Conservation (phyloP, 1,140 invertebrate species). For the Drosophila setifemur region DNA sequence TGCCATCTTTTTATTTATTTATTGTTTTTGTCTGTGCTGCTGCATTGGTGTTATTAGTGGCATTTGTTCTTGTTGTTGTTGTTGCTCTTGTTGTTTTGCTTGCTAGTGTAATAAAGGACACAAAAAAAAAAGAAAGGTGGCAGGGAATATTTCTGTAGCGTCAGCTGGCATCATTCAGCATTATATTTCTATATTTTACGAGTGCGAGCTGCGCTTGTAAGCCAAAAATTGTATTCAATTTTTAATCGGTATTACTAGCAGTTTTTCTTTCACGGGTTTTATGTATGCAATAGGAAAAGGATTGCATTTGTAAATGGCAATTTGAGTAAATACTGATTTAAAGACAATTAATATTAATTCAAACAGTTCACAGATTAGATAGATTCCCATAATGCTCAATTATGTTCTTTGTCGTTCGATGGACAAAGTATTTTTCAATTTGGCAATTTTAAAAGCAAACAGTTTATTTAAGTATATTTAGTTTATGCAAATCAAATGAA, state of each 20-base stretch:
- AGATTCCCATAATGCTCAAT: too few species aligned
- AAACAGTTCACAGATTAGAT: too few species aligned
- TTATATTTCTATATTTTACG: constrained; percentile 61
- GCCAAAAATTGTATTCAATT: constrained; percentile 38
- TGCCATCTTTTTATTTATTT: constrained; percentile 79
- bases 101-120: constrained; percentile 67
- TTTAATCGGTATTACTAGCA: constrained; percentile 5
- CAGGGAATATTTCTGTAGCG: constrained; percentile 36
- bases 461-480: constrained; percentile 23
- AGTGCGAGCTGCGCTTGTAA: constrained; percentile 11
- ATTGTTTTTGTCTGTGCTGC: constrained; percentile 78
- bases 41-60: constrained; percentile 77
- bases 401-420: background rate
- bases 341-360: background rate
- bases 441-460: constrained; percentile 5
- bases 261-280: background rate
- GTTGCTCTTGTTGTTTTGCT: constrained; percentile 5
- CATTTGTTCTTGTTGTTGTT: constrained; percentile 30
- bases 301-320: background rate
- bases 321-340: background rate
- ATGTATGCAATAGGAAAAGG: background rate
- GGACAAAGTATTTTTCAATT: background rate
- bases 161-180: constrained; percentile 73
- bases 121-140: constrained; percentile 8
- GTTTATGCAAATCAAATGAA: constrained; percentile 41